Evolutionary conservation across 2,888 invertebrate genomes (phyloP), one percentile per base, ranked within the genome.

Genomic region (Drosophila dives): DNA sequence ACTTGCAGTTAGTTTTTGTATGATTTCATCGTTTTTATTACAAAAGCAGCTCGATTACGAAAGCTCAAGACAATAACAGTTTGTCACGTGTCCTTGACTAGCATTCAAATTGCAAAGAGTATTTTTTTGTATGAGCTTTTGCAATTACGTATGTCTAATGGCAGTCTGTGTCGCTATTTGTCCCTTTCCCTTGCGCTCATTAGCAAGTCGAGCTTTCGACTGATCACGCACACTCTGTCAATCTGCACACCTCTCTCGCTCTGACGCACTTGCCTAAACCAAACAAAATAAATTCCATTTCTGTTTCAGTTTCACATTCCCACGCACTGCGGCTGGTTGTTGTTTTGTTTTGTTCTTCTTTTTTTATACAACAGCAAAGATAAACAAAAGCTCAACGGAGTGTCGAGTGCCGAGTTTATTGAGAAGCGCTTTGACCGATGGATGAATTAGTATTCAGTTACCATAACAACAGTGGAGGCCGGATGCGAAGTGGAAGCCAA

Each of bases 401-500:
- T 72, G 85, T 65, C 38, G 38, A 86, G 75, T 71, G 85, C 69
- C 79, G 85, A 45, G 45, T 72, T 82, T 73, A 83, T 80, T 87
- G 87, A 45, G 45, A 73, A 84, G 71, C 58, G 72, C 64, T 80
- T 72, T 45, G 64, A 65, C 69, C 12, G 55, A 38, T 38, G 23
- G 64, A 60, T 69, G 77, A 81, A 86, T 83, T 89, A 84, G 88
- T 89, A 86, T 86, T 89, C 85, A 84, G 89, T 86, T 86, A 87
- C 85, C 85, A 76, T 75, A 71, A 55, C 59, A 65, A 66, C 56
- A 38, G 68, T 48, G 60, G 63, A 61, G 81, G 85, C 85, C 85
- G 89, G 85, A 85, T 85, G 89, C 89, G 73, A 65, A 23, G 33
- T 32, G 68, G 67, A 75, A 75, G 68, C 74, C 83, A 36, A 54